Percentiles rank a stretch among this genome's conserved stretches.
Conservation (phyloP, 2,113 vertebrate species). For the Ameiurus melas region DNA sequence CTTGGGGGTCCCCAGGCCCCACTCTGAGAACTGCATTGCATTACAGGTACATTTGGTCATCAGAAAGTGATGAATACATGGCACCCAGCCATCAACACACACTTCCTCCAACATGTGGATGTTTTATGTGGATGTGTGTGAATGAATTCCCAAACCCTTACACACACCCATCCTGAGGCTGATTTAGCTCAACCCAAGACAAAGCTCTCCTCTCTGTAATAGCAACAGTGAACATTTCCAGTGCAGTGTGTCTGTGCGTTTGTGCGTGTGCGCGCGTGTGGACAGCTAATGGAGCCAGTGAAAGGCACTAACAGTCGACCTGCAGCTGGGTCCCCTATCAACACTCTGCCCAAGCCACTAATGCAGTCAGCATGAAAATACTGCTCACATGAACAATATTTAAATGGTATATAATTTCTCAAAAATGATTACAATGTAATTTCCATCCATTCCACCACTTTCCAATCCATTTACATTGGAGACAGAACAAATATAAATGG, state of each 20-base stretch:
- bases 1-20: background rate
- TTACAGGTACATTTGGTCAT: background rate
- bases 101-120: slow-evolving; percentile 64
- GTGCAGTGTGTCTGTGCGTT: background rate
- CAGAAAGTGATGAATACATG: background rate
- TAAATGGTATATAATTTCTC: background rate
- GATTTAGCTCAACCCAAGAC: slow-evolving; percentile 62
- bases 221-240: slow-evolving; percentile 60
- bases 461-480: background rate
- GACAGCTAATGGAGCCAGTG: slow-evolving; percentile 33
- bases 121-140: slow-evolving; percentile 33
- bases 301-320: slow-evolving; percentile 24
- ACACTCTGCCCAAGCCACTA: background rate
- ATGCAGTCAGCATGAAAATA: background rate
- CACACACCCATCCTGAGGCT: slow-evolving; percentile 68
- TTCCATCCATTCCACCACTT: background rate
- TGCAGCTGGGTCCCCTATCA: slow-evolving; percentile 28
- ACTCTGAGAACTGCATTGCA: background rate
- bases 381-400: background rate
- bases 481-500: background rate
- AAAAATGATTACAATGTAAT: background rate
- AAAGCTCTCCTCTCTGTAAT: slow-evolving; percentile 57
- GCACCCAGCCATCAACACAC: background rate
- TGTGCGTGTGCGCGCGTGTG: background rate
- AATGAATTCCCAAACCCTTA: slow-evolving; percentile 40